These are phyloP conservation scores for Tachuris rubrigastra DNA, from an alignment of 2,113 vertebrate genomes.

Conservation along the genomic window DNA sequence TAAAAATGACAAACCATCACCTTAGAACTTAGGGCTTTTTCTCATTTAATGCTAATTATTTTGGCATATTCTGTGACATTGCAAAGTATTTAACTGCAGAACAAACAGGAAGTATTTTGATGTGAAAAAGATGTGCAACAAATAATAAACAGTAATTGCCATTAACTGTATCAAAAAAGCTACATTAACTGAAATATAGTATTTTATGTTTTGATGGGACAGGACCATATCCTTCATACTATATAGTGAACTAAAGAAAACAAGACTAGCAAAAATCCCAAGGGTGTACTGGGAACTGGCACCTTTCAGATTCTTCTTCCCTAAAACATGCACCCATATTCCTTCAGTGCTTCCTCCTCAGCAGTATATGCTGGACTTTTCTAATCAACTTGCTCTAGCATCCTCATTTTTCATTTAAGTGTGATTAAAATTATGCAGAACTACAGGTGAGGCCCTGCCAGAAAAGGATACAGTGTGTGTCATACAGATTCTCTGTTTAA, in stretches of 20 bases:
- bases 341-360: background rate
- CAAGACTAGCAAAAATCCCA: background rate
- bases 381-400: background rate
- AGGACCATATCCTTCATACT: background rate
- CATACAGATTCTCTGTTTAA: background rate
- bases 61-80: background rate
- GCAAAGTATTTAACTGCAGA: background rate
- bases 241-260: background rate
- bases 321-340: background rate
- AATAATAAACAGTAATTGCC: background rate
- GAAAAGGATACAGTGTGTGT: background rate
- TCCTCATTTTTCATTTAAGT: background rate
- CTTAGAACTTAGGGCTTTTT: background rate
- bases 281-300: background rate
- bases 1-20: background rate
- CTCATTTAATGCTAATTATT: background rate
- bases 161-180: background rate
- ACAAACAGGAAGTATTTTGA: background rate
- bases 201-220: background rate
- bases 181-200: background rate
- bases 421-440: background rate
- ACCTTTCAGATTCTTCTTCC: background rate
- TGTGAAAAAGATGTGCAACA: background rate
- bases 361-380: background rate
- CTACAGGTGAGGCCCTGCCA: background rate